Conservation (phyloP, 2,797 vertebrate genomes). For the Sternotherus odoratus region DNA sequence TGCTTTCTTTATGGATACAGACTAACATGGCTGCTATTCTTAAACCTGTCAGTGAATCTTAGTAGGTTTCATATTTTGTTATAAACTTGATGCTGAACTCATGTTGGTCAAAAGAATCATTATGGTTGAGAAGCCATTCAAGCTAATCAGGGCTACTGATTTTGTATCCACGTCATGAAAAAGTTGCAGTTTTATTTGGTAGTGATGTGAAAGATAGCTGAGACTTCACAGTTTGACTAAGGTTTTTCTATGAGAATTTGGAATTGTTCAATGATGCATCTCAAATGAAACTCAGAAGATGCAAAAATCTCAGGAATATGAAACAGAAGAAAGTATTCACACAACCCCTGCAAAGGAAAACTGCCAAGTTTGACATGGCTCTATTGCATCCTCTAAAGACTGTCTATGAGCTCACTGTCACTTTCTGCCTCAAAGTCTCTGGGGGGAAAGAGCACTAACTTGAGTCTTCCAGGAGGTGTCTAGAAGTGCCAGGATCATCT, state of each 20-base stretch:
- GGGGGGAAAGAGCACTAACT: too few species aligned
- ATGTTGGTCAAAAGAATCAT: not conserved
- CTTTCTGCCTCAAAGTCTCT: too few species aligned
- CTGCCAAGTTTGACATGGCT: not conserved
- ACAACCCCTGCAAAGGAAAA: constrained; percentile 30
- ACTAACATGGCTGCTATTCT: too few species aligned
- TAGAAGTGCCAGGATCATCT: too few species aligned
- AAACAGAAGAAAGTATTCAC: constrained; percentile 45
- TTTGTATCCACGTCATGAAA: constrained; percentile 29
- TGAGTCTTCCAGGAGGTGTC: too few species aligned
- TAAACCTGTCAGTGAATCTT: not conserved
- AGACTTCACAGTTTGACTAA: not conserved
- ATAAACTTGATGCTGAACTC: not conserved
- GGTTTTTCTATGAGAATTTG: constrained; percentile 45
- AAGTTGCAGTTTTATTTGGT: constrained; percentile 32
- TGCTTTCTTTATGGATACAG: too few species aligned
- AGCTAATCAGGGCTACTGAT: constrained; percentile 14
- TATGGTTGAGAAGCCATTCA: not conserved
- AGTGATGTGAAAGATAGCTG: constrained; percentile 25
- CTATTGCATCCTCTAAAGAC: constrained; percentile 20
- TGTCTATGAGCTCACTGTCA: constrained; percentile 35
- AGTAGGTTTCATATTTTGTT: not conserved
- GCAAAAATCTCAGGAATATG: constrained; percentile 42
- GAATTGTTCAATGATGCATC: constrained; percentile 24
- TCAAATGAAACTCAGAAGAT: not conserved